Conservation (phyloP, 2,888 invertebrate species). For the Melanchra persicariae region DNA sequence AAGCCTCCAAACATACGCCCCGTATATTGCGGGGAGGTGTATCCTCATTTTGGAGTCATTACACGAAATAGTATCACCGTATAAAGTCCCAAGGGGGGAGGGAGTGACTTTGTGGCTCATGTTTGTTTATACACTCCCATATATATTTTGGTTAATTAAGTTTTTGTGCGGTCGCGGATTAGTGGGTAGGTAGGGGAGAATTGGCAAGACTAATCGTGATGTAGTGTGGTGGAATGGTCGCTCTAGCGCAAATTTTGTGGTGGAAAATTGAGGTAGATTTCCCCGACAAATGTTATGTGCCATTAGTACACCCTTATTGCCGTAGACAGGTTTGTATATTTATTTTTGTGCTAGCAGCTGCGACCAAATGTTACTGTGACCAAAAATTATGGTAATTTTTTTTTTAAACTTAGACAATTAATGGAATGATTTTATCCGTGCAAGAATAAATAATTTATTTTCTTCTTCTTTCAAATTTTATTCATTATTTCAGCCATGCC, state of each 20-base stretch:
- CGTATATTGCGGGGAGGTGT: conserved; percentile 84
- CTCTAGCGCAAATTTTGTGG: conserved; percentile 35
- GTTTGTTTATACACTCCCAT: conserved; percentile 88
- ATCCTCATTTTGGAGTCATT: conserved; percentile 90
- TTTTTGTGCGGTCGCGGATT: conserved; percentile 87
- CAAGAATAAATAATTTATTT: too few species aligned
- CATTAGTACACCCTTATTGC: conserved; percentile 23
- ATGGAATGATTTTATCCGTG: too few species aligned
- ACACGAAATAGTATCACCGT: conserved; percentile 90
- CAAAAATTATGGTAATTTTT: too few species aligned
- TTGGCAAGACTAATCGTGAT: conserved; percentile 78
- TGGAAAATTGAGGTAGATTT: conserved; percentile 38
- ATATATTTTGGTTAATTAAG: conserved; percentile 90
- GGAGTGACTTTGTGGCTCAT: conserved; percentile 84
- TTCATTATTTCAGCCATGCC: neutral
- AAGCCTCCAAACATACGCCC: conserved; percentile 67
- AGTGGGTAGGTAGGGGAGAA: conserved; percentile 75
- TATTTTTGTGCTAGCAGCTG: neutral
- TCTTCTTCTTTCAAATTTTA: too few species aligned
- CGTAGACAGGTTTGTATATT: neutral
- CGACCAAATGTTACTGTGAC: too few species aligned
- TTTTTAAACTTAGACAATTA: too few species aligned
- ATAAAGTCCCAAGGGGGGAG: conserved; percentile 85
- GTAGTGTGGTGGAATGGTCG: conserved; percentile 66
- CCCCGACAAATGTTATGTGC: conserved; percentile 30